A percentile compares a stretch with the other conserved stretches of the same genome.
phyloP scores from a whole-genome alignment of 2,113 vertebrate species.

The Peromyscus polionotus region DNA sequence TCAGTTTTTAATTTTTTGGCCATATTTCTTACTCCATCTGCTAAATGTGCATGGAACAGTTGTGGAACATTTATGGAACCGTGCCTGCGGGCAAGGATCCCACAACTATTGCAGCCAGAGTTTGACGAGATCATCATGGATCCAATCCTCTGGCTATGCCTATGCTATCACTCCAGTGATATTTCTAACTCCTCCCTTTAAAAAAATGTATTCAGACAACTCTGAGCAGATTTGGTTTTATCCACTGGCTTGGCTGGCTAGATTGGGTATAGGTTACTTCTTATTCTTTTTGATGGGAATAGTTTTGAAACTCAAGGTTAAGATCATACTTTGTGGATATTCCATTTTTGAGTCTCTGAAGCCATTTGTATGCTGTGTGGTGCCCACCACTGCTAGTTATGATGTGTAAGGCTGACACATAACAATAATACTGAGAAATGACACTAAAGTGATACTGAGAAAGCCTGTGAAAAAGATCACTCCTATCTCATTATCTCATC shows the following conservation, averaged over 20 bases:
- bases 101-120: slow-evolving; percentile 82
- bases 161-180: slow-evolving; percentile 74
- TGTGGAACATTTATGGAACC: slow-evolving; percentile 85
- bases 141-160: slow-evolving; percentile 76
- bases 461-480: slow-evolving; percentile 26
- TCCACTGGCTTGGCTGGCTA: slow-evolving; percentile 59
- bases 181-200: slow-evolving; percentile 65
- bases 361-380: background rate
- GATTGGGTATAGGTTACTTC: slow-evolving; percentile 62
- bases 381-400: background rate
- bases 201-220: slow-evolving; percentile 71
- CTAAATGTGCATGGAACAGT: slow-evolving; percentile 84
- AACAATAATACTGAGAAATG: background rate
- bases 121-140: slow-evolving; percentile 81
- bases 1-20: slow-evolving; percentile 86
- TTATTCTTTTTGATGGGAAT: slow-evolving; percentile 62
- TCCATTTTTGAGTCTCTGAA: slow-evolving; percentile 51
- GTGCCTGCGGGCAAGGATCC: slow-evolving; percentile 79
- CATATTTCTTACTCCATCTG: slow-evolving; percentile 85
- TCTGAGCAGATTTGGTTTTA: slow-evolving; percentile 64
- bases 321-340: slow-evolving; percentile 43
- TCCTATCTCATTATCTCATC: background rate
- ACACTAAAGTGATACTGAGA: slow-evolving; percentile 7
- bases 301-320: slow-evolving; percentile 69
- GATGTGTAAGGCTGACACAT: slow-evolving; percentile 23